phyloP scores from a whole-genome alignment of 2,113 vertebrate genomes.

The Pogonocichla stellata region DNA sequence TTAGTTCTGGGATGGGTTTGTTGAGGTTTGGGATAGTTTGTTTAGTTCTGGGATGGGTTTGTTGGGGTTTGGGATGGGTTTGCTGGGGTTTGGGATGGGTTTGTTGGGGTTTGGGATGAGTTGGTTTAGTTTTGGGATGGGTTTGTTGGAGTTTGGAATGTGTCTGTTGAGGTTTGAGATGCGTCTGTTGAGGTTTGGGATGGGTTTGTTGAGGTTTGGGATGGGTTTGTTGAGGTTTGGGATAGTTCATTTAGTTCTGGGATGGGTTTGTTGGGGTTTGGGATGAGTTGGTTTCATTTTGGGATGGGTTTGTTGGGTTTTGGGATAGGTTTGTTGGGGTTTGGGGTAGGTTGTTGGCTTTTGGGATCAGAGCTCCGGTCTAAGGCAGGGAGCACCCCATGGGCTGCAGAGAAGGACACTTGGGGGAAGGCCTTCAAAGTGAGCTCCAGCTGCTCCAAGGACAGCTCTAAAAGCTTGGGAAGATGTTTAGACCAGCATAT shows the following conservation, averaged over 20 bases:
- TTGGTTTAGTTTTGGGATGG: too few relatives aligned
- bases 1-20: not conserved
- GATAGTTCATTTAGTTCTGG: too few relatives aligned
- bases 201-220: not conserved
- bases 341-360: not conserved
- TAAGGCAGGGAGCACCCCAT: accelerated
- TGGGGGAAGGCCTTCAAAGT: not conserved
- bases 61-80: not conserved
- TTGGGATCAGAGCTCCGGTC: too few relatives aligned
- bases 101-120: not conserved
- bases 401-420: not conserved
- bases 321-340: too few relatives aligned
- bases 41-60: too few relatives aligned
- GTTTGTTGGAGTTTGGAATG: not conserved
- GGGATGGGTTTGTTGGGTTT: not conserved
- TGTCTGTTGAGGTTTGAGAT: not conserved
- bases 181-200: not conserved
- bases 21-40: not conserved
- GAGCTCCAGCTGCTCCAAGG: not conserved
- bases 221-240: not conserved
- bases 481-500: not conserved
- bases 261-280: not conserved
- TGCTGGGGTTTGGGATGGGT: not conserved
- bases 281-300: not conserved
- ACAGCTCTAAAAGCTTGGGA: not conserved